phyloP scores from a whole-genome alignment of 2,888 invertebrate genomes.

The Brachypalpus laphriformis region DNA sequence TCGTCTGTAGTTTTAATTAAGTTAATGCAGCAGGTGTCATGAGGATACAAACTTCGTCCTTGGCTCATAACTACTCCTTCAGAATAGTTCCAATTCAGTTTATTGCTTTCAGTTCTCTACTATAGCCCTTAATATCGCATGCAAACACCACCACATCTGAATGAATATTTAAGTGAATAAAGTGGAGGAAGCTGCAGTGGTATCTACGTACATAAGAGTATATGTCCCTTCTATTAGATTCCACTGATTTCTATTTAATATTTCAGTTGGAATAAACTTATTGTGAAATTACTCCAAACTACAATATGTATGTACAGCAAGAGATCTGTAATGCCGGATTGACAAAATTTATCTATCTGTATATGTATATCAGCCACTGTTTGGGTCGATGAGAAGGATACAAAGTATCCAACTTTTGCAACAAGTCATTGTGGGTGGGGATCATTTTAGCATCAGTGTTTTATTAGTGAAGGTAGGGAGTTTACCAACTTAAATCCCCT shows the following conservation, averaged over 20 bases:
- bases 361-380: neutral
- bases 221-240: neutral
- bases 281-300: neutral
- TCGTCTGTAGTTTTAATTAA: constrained; percentile 51
- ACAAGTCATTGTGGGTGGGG: neutral
- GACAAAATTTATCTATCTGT: constrained; percentile 11
- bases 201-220: neutral
- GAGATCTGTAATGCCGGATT: neutral
- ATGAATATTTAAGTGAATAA: constrained; percentile 24
- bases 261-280: constrained; percentile 23
- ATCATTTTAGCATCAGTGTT: neutral
- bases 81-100: constrained; percentile 7
- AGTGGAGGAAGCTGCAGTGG: neutral
- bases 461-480: neutral
- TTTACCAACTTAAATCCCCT: constrained; percentile 10
- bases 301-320: neutral
- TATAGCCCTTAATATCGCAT: neutral
- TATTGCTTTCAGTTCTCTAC: neutral
- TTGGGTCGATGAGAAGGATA: neutral
- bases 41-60: constrained; percentile 6
- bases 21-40: constrained; percentile 38
- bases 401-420: constrained; percentile 19
- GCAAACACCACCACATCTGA: neutral
- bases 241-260: constrained; percentile 41
- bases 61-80: constrained; percentile 1